Conservation (phyloP, 2,797 vertebrate species). For the Acridotheres tristis region DNA sequence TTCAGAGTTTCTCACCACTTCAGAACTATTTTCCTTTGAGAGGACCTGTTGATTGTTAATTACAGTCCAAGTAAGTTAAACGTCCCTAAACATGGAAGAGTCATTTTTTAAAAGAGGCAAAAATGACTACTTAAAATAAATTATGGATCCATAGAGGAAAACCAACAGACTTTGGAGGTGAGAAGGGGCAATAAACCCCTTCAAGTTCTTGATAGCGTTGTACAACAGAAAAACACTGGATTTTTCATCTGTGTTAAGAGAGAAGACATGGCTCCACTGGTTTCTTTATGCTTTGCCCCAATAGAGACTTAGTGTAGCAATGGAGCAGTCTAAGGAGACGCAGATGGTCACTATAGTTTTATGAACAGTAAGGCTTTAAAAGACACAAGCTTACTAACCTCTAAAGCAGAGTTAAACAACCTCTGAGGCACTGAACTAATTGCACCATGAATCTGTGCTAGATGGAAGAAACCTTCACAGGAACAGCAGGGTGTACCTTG, state of each 20-base stretch:
- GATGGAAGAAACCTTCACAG: not conserved
- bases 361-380: not conserved
- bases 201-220: not conserved
- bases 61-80: not conserved
- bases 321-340: not conserved
- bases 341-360: not conserved
- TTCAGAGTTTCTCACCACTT: not conserved
- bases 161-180: not conserved
- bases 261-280: not conserved
- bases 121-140: fast-evolving
- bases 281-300: not conserved
- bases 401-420: not conserved
- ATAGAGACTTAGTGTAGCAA: fast-evolving
- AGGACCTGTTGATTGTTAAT: not conserved
- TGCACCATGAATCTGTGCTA: not conserved
- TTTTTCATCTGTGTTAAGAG: not conserved
- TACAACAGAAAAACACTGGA: not conserved
- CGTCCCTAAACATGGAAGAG: fast-evolving
- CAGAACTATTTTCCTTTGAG: not conserved
- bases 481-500: fast-evolving
- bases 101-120: not conserved
- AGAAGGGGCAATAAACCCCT: not conserved
- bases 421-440: not conserved
- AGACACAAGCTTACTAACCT: not conserved
- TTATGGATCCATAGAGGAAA: not conserved